Conservation (phyloP, 1,140 invertebrate genomes). For the Rhizoglyphus robini region DNA sequence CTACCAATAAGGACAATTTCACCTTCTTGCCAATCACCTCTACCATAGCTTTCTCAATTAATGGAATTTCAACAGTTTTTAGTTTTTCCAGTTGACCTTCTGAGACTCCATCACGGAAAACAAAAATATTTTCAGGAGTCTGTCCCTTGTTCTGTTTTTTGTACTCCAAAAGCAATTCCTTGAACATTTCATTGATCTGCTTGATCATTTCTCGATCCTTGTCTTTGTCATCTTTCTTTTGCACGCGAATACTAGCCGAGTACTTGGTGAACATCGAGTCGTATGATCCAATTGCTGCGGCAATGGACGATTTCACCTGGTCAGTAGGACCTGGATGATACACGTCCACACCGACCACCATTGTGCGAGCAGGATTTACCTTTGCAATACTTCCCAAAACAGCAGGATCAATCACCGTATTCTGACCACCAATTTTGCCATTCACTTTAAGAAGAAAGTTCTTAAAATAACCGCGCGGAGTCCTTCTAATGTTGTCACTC, state of each 20-base stretch:
- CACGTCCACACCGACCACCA: slow-evolving; percentile 50
- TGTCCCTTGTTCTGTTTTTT: neutral
- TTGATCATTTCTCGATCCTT: neutral
- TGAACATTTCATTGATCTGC: neutral
- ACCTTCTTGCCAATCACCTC: too few species aligned
- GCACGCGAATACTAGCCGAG: slow-evolving; percentile 15
- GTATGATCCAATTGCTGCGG: slow-evolving; percentile 43
- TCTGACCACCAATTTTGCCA: slow-evolving; percentile 66
- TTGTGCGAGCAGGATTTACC: slow-evolving; percentile 21
- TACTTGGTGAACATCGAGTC: slow-evolving; percentile 15
- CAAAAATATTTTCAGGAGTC: neutral
- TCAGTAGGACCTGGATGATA: slow-evolving; percentile 63
- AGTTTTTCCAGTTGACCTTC: neutral
- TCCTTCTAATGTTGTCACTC: neutral
- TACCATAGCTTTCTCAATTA: neutral
- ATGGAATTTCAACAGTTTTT: neutral
- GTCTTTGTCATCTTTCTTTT: too few species aligned
- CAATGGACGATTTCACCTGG: slow-evolving; percentile 56
- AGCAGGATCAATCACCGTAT: slow-evolving; percentile 48
- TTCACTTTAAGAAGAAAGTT: slow-evolving; percentile 73
- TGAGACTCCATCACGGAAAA: neutral
- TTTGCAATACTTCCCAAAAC: too few species aligned
- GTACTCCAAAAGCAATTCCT: neutral
- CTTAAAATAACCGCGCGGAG: slow-evolving; percentile 26
- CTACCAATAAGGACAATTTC: too few species aligned